Conservation (phyloP, 2,113 vertebrate species). For the Tringa solitaria region DNA sequence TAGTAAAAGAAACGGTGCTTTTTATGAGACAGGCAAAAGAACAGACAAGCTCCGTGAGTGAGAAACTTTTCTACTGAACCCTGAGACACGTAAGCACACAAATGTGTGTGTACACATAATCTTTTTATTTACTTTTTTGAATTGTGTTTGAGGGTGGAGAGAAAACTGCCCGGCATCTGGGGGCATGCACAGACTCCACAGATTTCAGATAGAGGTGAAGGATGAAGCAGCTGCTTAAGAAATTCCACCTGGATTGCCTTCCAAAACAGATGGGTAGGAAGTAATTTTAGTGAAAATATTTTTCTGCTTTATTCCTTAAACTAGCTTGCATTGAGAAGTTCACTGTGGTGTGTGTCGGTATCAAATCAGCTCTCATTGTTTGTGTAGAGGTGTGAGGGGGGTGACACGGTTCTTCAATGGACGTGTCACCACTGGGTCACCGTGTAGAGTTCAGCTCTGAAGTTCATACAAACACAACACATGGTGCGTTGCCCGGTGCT, state of each 20-base stretch:
- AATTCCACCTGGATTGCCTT: not conserved
- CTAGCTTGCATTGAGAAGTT: not conserved
- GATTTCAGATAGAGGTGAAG: not conserved
- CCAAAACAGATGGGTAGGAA: not conserved
- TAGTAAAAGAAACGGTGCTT: not conserved
- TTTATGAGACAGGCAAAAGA: not conserved
- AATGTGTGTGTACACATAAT: rapidly evolving
- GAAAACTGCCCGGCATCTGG: not conserved
- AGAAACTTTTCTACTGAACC: not conserved
- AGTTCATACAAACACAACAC: not conserved
- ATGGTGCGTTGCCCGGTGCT: rapidly evolving
- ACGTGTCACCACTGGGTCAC: not conserved
- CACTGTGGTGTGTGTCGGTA: rapidly evolving
- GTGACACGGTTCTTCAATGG: not conserved
- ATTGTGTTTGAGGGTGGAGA: not conserved
- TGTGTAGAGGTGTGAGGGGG: not conserved
- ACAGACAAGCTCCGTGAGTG: not conserved
- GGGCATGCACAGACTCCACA: no score
- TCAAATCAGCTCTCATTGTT: not conserved
- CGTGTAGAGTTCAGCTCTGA: not conserved
- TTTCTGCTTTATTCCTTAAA: not conserved
- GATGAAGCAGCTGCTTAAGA: not conserved
- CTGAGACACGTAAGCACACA: rapidly evolving
- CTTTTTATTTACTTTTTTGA: not conserved
- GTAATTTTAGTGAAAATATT: not conserved